phyloP scores from a whole-genome alignment of 2,888 invertebrate species.

The Nesidiocoris tenuis region DNA sequence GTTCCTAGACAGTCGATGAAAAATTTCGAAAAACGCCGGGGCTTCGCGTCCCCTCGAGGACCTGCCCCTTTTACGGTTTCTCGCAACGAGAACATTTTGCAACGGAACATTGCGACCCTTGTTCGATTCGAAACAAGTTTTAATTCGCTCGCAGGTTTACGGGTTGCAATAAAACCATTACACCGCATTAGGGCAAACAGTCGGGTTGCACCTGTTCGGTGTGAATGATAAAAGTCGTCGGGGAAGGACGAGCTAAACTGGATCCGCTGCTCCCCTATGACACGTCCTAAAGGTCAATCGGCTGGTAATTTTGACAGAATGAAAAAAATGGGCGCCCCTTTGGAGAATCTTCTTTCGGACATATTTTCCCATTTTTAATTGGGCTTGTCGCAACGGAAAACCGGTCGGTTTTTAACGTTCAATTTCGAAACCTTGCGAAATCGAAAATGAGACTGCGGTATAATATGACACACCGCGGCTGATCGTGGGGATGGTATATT shows the following conservation, averaged over 20 bases:
- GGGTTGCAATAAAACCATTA: neutral
- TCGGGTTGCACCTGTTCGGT: neutral
- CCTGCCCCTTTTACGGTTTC: no score
- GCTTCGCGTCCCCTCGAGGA: no score
- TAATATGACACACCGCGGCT: no score
- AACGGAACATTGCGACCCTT: no score
- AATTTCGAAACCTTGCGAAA: neutral
- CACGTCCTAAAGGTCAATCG: neutral
- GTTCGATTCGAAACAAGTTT: no score
- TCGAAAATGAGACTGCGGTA: neutral
- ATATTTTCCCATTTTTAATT: neutral
- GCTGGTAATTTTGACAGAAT: neutral
- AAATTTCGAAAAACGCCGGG: no score
- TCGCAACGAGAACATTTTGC: no score
- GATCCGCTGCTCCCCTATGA: neutral
- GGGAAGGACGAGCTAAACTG: neutral
- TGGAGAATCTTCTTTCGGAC: neutral
- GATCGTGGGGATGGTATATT: no score
- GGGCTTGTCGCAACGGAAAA: neutral
- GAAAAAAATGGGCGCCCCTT: neutral
- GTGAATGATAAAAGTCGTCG: neutral
- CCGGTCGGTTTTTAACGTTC: neutral
- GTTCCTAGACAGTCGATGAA: no score
- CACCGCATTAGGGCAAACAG: neutral
- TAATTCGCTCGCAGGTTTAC: neutral